phyloP scores from a whole-genome alignment of 2,113 vertebrate species.

The Coptodon bakossiorum region DNA sequence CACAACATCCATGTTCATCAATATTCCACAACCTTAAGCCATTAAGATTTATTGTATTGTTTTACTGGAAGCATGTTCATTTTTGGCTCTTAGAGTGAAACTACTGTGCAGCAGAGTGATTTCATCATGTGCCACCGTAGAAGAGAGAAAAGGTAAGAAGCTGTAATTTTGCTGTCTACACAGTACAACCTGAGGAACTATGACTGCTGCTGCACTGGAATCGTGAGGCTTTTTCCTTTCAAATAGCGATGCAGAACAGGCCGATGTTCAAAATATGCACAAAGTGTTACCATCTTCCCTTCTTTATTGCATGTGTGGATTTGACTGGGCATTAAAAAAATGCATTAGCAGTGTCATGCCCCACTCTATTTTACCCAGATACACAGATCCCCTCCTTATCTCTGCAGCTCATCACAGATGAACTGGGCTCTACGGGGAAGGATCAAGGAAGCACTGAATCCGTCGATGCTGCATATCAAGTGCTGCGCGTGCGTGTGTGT shows the following conservation, averaged over 20 bases:
- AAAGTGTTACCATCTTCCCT: background rate
- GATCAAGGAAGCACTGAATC: slow-evolving; percentile 38
- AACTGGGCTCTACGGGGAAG: background rate
- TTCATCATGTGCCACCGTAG: background rate
- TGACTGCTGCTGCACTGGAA: background rate
- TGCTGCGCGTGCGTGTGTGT: background rate
- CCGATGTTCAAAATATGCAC: background rate
- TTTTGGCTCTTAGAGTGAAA: background rate
- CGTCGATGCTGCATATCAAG: slow-evolving; percentile 2
- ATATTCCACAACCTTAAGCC: background rate
- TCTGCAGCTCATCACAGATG: slow-evolving; percentile 3
- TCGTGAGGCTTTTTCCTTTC: background rate
- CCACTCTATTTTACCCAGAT: background rate
- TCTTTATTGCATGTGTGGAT: background rate
- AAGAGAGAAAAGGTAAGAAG: background rate
- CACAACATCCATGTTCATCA: background rate
- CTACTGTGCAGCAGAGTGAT: background rate
- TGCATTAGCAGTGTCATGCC: background rate
- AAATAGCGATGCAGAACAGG: background rate
- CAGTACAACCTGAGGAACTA: background rate
- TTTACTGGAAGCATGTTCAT: background rate
- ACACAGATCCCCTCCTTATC: background rate
- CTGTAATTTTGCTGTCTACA: background rate
- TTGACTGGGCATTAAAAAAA: background rate
- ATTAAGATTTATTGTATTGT: background rate